Conservation (phyloP, 1,140 invertebrate species). For the Listronotus bonariensis region DNA sequence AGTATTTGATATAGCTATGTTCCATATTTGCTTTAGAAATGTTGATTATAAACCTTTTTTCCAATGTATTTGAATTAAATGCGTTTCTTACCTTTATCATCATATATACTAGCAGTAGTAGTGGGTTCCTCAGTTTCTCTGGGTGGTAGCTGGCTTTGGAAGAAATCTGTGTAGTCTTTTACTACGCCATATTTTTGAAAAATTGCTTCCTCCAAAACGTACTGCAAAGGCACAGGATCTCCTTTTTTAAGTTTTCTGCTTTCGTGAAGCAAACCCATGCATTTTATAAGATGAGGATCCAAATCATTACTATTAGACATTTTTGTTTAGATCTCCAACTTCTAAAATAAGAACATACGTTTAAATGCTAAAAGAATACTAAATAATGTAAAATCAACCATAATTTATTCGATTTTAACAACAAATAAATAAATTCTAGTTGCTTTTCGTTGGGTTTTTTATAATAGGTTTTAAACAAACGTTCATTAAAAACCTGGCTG, state of each 20-base stretch:
- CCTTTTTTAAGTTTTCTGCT: conserved; percentile 46
- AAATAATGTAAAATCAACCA: no score
- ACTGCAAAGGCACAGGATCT: conserved; percentile 49
- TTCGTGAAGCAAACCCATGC: conserved; percentile 49
- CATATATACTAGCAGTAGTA: conserved; percentile 36
- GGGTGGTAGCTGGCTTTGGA: conserved; percentile 45
- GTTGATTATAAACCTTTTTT: no score
- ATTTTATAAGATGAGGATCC: conserved; percentile 51
- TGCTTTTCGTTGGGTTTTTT: no score
- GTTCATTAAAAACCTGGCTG: no score
- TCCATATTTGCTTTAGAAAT: no score
- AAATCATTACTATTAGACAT: conserved; percentile 42
- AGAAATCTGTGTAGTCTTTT: conserved; percentile 48
- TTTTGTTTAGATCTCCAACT: not conserved
- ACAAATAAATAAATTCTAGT: no score
- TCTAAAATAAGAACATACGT: no score
- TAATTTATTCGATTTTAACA: no score
- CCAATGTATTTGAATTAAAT: no score
- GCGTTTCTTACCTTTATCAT: conserved; percentile 47
- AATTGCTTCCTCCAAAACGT: conserved; percentile 52
- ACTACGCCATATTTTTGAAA: conserved; percentile 50
- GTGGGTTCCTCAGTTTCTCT: conserved; percentile 43
- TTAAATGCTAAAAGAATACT: no score
- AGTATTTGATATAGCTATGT: no score
- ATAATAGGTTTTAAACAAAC: no score